Base-by-base conservation (phyloP, 2,888 invertebrate genomes). In the Habrosyne pyritoides region DNA sequence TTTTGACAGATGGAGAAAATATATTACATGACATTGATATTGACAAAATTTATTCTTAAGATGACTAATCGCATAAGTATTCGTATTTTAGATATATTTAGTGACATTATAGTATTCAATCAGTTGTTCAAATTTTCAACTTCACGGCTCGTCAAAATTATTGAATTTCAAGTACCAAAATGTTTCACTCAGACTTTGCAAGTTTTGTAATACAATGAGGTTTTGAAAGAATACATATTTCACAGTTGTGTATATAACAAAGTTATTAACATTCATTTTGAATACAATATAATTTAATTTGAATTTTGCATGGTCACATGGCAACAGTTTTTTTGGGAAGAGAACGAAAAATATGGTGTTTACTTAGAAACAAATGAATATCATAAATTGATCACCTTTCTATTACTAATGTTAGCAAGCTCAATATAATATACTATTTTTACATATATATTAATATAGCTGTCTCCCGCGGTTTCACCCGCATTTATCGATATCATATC, bases 231-330 rank as follows among this genome's bases (percentile, higher is more conserved):
- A 62, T 47, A 46, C 46, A 21, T 33, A 30, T 59, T 48, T 36
- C 54, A 59, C 67, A 71, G 67, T 65, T 73, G 71, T 66, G 59
- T 67, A 53, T 63, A 68, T 67, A 62, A 59, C 57, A 63, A 60
- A 54, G 60, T 52, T 53, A 59, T 56, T 67, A 67, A 67, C 66
- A 66, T 58, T 52, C 18, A 42, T 8, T 6, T 18, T 18, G 18
- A 42, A n/a, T 42, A 42, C 42, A 42, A 42, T 42, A 18, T 42
- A 42, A 42, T 42, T 1, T 42, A 42, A 42, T 42, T 42, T 18
- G 8, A 42, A 42, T 42, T 42, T 18, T 12, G 14, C 18, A 42
- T 18, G 42, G 42, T 42, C 7, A 18, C 18, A 42, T 42, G 8
- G 42, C 18, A 42, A 42, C 42, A 42, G 18, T 42, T 42, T 42